phyloP scores from a whole-genome alignment of 2,113 vertebrate species.

The Pionites leucogaster region DNA sequence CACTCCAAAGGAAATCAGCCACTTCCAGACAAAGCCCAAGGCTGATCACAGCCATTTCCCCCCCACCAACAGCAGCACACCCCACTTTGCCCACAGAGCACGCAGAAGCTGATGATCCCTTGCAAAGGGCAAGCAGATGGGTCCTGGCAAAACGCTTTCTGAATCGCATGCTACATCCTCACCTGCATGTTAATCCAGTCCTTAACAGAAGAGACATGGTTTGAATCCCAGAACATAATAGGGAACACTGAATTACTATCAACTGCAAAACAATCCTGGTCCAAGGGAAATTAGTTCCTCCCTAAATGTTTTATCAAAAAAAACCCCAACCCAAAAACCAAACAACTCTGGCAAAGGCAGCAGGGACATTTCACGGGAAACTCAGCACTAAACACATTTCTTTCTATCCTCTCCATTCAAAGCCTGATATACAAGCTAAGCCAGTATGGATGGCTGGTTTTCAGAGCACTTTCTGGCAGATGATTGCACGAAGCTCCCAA shows the following conservation, averaged over 20 bases:
- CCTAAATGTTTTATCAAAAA: background rate
- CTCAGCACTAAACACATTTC: background rate
- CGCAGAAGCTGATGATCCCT: fast-evolving
- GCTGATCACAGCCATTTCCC: background rate
- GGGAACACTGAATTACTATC: background rate
- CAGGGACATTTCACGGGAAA: background rate
- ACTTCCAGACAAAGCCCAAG: background rate
- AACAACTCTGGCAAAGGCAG: background rate
- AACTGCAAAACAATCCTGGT: background rate
- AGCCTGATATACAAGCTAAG: background rate
- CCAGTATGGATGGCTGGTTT: background rate
- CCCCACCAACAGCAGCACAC: fast-evolving
- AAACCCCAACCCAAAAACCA: background rate
- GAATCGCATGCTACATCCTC: fast-evolving
- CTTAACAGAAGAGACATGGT: background rate
- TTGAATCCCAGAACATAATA: background rate
- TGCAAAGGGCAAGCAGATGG: background rate
- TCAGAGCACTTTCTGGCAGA: background rate
- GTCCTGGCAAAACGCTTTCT: background rate
- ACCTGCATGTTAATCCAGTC: background rate
- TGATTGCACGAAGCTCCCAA: background rate
- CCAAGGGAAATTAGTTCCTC: background rate
- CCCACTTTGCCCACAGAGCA: background rate
- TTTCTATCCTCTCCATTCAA: background rate
- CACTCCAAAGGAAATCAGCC: background rate